Conservation (phyloP, 2,113 vertebrate species). For the Tragelaphus scriptus region DNA sequence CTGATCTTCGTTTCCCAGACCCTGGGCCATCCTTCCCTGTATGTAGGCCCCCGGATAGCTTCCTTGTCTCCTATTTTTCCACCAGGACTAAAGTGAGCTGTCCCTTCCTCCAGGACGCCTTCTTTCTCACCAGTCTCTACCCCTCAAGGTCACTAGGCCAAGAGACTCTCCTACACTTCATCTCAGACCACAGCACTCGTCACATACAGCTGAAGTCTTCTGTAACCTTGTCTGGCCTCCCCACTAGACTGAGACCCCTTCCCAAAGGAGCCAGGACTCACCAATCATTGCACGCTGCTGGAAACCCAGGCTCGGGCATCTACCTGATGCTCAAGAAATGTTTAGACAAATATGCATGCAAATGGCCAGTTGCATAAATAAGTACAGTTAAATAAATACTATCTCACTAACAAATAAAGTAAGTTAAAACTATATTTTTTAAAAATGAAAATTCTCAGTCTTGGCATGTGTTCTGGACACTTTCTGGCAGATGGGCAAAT, state of each 20-base stretch:
- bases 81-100: not conserved
- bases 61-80: not conserved
- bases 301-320: no score
- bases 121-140: not conserved
- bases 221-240: not conserved
- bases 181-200: not conserved
- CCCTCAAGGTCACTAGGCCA: not conserved
- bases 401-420: not conserved
- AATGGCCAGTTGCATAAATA: not conserved
- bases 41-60: no score
- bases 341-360: not conserved
- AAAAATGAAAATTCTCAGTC: not conserved
- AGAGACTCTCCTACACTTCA: not conserved
- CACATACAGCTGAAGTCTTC: not conserved
- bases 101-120: not conserved
- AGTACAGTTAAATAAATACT: not conserved
- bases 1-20: not conserved
- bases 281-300: fast-evolving
- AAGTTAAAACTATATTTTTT: not conserved
- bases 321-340: not conserved
- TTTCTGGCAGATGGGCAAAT: not conserved
- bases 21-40: not conserved
- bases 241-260: no score
- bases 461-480: not conserved
- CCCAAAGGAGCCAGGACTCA: not conserved